Conservation (phyloP, 2,888 invertebrate species). For the Homarus gammarus region DNA sequence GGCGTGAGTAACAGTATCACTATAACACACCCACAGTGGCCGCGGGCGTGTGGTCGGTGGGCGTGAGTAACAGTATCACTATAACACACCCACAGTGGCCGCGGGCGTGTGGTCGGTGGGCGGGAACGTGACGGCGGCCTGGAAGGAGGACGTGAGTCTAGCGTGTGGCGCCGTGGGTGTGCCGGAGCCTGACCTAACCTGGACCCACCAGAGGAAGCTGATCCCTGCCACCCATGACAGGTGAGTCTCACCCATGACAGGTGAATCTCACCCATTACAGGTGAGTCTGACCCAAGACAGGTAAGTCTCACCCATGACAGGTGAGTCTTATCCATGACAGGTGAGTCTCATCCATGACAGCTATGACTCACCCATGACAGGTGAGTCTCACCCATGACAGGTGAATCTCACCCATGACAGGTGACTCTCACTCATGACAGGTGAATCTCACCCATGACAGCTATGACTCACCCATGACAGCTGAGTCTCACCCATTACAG, state of each 20-base stretch:
- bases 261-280: not conserved
- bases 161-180: constrained; percentile 63
- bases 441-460: no score
- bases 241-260: not conserved
- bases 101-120: constrained; percentile 73
- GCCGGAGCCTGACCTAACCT: constrained; percentile 48
- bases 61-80: no score
- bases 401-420: not conserved
- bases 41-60: no score
- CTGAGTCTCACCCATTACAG: no score
- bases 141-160: constrained; percentile 65
- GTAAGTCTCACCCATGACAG: not conserved
- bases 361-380: not conserved
- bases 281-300: no score
- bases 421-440: no score
- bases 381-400: not conserved
- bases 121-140: constrained; percentile 64
- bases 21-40: no score
- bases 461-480: no score
- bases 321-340: not conserved
- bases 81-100: no score
- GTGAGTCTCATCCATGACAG: no score
- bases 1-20: no score
- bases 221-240: constrained; percentile 38
- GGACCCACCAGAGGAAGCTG: constrained; percentile 52